Evolutionary conservation across 1,140 invertebrate species (phyloP).

Genomic region (Hermetia illucens): DNA sequence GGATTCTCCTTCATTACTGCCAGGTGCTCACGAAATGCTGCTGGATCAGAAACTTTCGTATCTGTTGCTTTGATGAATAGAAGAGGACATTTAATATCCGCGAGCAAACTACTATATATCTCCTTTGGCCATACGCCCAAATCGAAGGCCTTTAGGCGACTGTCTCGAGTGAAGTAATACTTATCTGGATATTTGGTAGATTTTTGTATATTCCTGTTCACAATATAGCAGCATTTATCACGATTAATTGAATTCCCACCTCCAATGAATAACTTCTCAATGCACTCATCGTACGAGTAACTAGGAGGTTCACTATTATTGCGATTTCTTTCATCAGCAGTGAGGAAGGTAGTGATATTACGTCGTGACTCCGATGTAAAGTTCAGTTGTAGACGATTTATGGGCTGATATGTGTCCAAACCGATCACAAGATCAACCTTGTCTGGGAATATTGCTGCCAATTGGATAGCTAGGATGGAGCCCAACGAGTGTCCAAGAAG

Average conservation of each 20-base stretch:
- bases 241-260: conserved; percentile 32
- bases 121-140: conserved; percentile 30
- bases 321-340: conserved; percentile 24
- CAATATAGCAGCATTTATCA: conserved; percentile 33
- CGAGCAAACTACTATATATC: conserved; percentile 28
- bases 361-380: background rate
- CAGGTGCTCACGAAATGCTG: conserved; percentile 31
- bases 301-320: conserved; percentile 31
- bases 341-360: conserved; percentile 41
- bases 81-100: conserved; percentile 32
- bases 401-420: conserved; percentile 38
- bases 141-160: conserved; percentile 30
- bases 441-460: conserved; percentile 35
- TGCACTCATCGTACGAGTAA: conserved; percentile 38
- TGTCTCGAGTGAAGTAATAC: conserved; percentile 39
- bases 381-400: background rate
- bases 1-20: conserved; percentile 33
- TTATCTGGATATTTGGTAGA: conserved; percentile 34
- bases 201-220: conserved; percentile 34
- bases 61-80: conserved; percentile 36
- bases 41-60: conserved; percentile 32
- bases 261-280: conserved; percentile 31
- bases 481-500: conserved; percentile 47
- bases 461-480: conserved; percentile 35
- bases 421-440: conserved; percentile 41